Percentiles rank a stretch among this genome's conserved stretches.
These are phyloP conservation scores for Thymelicus acteon DNA, from an alignment of 2,888 invertebrate genomes.

Conservation along the genomic window DNA sequence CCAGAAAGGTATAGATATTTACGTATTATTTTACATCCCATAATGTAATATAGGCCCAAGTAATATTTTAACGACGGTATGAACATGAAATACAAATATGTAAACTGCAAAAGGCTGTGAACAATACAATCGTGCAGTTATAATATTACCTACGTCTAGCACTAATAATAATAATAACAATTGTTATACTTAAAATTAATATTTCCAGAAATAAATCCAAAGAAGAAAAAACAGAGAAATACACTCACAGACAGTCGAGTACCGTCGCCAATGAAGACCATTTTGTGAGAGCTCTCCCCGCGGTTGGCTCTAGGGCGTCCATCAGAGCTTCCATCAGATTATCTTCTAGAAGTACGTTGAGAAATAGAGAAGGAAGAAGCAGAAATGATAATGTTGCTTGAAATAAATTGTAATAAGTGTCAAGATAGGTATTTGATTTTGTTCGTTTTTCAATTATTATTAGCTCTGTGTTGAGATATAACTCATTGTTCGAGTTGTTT, in stretches of 20 bases:
- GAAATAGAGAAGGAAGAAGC: slow-evolving; percentile 42
- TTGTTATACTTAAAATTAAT: background rate
- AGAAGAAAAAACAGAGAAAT: slow-evolving; percentile 59
- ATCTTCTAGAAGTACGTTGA: slow-evolving; percentile 54
- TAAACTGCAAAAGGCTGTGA: no score
- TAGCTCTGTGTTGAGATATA: background rate
- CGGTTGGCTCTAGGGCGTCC: slow-evolving; percentile 69
- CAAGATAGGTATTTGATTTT: background rate
- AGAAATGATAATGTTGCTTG: slow-evolving; percentile 41
- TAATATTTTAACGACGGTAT: no score
- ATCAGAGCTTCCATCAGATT: slow-evolving; percentile 68
- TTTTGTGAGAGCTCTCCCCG: slow-evolving; percentile 66
- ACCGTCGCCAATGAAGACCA: slow-evolving; percentile 52
- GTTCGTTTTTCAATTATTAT: background rate
- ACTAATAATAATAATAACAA: no score
- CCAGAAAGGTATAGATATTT: no score
- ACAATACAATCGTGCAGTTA: no score
- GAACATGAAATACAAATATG: no score
- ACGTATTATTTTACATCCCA: no score
- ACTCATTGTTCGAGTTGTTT: background rate
- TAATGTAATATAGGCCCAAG: no score
- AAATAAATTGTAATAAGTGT: background rate
- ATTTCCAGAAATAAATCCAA: slow-evolving; percentile 56
- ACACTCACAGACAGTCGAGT: slow-evolving; percentile 57
- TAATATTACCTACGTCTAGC: no score